These are phyloP conservation scores for Cirrhinus molitorella DNA, from an alignment of 2,797 vertebrate species.

Conservation along the genomic window DNA sequence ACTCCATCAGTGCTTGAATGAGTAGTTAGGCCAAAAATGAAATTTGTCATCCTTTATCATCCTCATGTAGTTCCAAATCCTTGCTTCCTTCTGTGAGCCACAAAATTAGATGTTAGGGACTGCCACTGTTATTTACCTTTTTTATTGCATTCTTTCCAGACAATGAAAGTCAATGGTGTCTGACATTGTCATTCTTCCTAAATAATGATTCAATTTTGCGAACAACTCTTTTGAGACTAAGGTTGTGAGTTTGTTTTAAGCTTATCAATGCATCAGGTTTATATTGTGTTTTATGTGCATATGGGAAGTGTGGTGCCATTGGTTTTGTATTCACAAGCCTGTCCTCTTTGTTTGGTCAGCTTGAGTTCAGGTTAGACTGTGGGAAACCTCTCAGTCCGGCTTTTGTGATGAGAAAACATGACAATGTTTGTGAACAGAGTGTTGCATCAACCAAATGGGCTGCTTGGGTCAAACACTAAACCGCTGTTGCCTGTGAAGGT, in stretches of 20 bases:
- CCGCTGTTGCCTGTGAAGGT: background rate
- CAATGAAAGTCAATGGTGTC: background rate
- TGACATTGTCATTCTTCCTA: background rate
- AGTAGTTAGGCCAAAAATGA: background rate
- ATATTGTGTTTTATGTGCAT: background rate
- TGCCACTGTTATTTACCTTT: too few species aligned
- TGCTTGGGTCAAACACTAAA: background rate
- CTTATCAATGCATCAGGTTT: background rate
- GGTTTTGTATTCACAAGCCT: background rate
- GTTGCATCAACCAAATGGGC: background rate
- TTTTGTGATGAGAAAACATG: background rate
- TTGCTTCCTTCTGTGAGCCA: background rate
- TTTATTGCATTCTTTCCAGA: background rate
- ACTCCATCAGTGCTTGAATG: background rate
- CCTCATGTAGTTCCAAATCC: background rate
- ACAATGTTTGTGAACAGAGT: background rate
- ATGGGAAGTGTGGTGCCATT: background rate
- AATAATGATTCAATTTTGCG: background rate
- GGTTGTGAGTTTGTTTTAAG: background rate
- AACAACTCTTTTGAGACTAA: background rate
- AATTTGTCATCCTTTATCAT: background rate
- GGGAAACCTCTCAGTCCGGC: background rate
- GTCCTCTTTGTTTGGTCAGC: conserved; percentile 12
- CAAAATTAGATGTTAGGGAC: background rate
- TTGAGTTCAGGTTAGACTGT: conserved; percentile 1